Conservation (phyloP, 2,888 invertebrate species). For the Leptopilina drosophilae region DNA sequence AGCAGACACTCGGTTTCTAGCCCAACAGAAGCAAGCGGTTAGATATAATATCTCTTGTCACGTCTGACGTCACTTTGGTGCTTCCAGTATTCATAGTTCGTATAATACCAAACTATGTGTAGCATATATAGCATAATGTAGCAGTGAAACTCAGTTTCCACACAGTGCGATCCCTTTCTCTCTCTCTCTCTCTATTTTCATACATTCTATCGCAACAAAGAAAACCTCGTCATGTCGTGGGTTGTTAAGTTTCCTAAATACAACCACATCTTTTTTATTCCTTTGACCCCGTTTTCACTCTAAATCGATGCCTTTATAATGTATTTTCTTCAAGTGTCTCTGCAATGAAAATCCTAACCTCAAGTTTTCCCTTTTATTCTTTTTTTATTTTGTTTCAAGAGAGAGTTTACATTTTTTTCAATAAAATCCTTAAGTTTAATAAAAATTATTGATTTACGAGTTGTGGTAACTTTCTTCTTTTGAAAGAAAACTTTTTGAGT, state of each 20-base stretch:
- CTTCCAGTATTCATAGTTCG: constrained; percentile 40
- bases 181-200: constrained; percentile 13
- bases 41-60: constrained; percentile 72
- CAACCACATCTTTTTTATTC: not conserved
- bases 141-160: constrained; percentile 32
- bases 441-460: too few species aligned
- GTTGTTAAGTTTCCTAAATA: constrained; percentile 36
- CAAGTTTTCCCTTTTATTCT: constrained; percentile 5
- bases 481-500: too few species aligned
- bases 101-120: constrained; percentile 19
- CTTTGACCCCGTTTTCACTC: not conserved
- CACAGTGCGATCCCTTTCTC: not conserved
- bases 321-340: not conserved
- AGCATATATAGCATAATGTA: not conserved
- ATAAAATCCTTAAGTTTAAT: not conserved
- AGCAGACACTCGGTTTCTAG: constrained; percentile 64
- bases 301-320: not conserved
- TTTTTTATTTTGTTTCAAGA: not conserved
- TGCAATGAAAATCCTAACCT: constrained; percentile 14
- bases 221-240: constrained; percentile 19
- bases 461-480: too few species aligned
- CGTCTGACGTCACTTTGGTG: constrained; percentile 66
- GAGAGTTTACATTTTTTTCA: not conserved
- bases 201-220: constrained; percentile 37
- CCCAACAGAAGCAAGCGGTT: constrained; percentile 59